These are phyloP conservation scores for Netelia melanura DNA, from an alignment of 2,888 invertebrate species.

Conservation along the genomic window DNA sequence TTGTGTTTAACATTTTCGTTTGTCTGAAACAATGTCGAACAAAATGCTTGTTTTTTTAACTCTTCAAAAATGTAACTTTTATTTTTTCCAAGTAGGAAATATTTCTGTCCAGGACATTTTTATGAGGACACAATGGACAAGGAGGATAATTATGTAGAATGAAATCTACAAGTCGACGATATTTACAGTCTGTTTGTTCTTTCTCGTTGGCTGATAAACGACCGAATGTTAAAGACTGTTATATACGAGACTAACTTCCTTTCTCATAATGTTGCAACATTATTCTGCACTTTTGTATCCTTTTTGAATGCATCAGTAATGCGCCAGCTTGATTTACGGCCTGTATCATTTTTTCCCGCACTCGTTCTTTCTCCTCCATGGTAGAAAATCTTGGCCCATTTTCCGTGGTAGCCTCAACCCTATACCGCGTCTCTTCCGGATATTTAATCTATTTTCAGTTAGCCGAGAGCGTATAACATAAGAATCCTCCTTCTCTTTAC, in stretches of 20 bases:
- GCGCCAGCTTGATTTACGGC: slow-evolving; percentile 40
- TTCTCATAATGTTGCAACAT: neutral
- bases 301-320: slow-evolving; percentile 1
- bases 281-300: neutral
- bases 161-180: too few species aligned
- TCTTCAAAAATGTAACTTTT: too few species aligned
- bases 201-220: too few species aligned
- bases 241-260: neutral
- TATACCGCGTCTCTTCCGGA: slow-evolving; percentile 29
- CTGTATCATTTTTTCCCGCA: slow-evolving; percentile 33
- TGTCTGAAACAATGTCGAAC: too few species aligned
- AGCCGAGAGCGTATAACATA: slow-evolving; percentile 44
- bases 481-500: slow-evolving; percentile 3
- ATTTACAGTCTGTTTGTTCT: too few species aligned
- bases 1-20: too few species aligned
- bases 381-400: neutral
- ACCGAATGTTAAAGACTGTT: neutral
- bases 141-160: too few species aligned
- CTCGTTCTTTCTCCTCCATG: neutral
- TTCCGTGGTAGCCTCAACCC: neutral
- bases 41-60: too few species aligned
- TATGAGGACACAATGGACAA: too few species aligned
- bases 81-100: too few species aligned
- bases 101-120: too few species aligned
- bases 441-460: slow-evolving; percentile 60